phyloP scores from a whole-genome alignment of 2,113 vertebrate genomes.

The Sylvietta virens region DNA sequence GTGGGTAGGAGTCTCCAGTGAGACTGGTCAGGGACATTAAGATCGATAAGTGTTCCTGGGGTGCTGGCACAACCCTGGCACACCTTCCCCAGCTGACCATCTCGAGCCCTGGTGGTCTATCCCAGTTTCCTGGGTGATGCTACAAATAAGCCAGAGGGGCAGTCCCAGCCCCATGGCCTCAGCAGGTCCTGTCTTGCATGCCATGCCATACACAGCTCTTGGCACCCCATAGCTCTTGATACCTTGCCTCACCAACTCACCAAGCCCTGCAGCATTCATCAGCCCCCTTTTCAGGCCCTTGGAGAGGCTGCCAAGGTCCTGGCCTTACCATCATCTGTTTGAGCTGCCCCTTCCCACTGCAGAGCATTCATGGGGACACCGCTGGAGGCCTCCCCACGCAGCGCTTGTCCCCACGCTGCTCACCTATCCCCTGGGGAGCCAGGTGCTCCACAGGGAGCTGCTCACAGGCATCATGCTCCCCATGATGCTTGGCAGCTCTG shows the following conservation, averaged over 20 bases:
- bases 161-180: neutral
- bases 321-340: neutral
- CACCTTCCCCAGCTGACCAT: neutral
- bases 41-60: neutral
- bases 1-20: neutral
- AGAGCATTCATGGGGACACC: fast-evolving
- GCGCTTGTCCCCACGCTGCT: neutral
- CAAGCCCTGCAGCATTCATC: neutral
- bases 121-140: neutral
- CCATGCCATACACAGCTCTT: neutral
- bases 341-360: neutral
- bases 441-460: neutral
- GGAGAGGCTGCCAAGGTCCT: neutral
- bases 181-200: neutral
- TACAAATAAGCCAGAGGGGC: neutral
- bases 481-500: neutral
- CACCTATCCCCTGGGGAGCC: conserved; percentile 2
- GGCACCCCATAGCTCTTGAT: neutral
- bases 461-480: neutral
- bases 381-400: neutral
- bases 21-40: neutral
- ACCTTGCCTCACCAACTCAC: neutral
- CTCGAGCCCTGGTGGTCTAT: neutral
- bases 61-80: neutral
- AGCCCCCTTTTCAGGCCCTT: neutral